phyloP scores from a whole-genome alignment of 2,797 vertebrate genomes.

The Oreochromis grahami region DNA sequence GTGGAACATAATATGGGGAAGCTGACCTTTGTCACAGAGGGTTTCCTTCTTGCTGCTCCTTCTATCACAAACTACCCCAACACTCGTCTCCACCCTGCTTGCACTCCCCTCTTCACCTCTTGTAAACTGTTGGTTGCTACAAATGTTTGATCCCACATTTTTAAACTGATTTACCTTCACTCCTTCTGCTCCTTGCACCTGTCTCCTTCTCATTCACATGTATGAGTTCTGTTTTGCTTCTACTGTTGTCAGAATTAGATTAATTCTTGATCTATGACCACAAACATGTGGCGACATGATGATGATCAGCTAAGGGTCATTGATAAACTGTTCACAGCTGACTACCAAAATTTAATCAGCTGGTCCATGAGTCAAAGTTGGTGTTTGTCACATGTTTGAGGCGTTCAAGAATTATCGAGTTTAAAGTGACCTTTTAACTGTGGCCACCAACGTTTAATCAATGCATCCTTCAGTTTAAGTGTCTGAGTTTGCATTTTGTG shows the following conservation, averaged over 20 bases:
- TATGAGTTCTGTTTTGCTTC: not conserved
- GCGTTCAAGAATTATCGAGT: rapidly evolving
- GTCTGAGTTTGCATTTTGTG: not conserved
- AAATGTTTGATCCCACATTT: not conserved
- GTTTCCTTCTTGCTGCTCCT: rapidly evolving
- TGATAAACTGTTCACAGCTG: not conserved
- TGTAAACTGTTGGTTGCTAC: not conserved
- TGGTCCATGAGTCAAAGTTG: not conserved
- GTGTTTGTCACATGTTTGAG: not conserved
- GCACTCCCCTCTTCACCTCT: not conserved
- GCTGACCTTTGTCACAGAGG: rapidly evolving
- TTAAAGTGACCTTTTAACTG: not conserved
- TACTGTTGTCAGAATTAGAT: not conserved
- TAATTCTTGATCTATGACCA: not conserved
- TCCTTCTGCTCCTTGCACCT: not conserved
- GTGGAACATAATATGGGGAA: rapidly evolving
- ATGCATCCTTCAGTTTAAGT: not conserved
- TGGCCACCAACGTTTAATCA: not conserved
- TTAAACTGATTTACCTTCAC: rapidly evolving
- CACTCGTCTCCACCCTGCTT: not conserved
- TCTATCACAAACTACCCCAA: not conserved
- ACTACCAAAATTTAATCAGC: not conserved
- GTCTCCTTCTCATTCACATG: not conserved
- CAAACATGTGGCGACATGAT: not conserved
- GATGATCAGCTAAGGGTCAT: not conserved